These are phyloP conservation scores for Berghia stephanieae DNA, from an alignment of 1,140 invertebrate species.

Conservation along the genomic window DNA sequence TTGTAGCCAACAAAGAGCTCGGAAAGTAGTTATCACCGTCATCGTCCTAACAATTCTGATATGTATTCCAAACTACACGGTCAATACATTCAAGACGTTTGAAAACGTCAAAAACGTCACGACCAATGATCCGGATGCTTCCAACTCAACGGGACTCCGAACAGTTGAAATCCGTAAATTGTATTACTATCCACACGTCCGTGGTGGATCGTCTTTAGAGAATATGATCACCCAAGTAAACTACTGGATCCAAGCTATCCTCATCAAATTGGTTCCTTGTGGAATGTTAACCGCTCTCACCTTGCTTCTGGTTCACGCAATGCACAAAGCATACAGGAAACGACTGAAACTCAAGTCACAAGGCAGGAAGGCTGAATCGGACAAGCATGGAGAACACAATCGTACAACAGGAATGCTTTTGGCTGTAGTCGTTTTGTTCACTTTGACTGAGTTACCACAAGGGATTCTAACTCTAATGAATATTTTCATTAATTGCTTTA, in stretches of 20 bases:
- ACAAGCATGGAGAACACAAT: constrained; percentile 72
- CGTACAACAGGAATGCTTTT: constrained; percentile 91
- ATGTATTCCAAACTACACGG: constrained; percentile 79
- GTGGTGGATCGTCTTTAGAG: no score
- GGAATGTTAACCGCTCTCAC: constrained; percentile 67
- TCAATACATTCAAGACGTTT: constrained; percentile 31
- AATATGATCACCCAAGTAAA: constrained; percentile 45
- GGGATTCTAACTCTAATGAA: constrained; percentile 64
- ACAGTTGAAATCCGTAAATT: no score
- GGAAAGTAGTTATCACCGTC: constrained; percentile 77
- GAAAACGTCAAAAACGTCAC: neutral
- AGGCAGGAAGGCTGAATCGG: constrained; percentile 58
- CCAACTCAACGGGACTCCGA: neutral
- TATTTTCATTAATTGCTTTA: constrained; percentile 46
- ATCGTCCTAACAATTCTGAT: constrained; percentile 79
- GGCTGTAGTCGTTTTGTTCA: constrained; percentile 84
- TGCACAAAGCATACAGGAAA: constrained; percentile 66
- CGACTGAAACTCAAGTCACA: constrained; percentile 58
- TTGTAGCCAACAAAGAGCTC: constrained; percentile 80
- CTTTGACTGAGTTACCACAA: constrained; percentile 85
- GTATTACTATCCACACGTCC: no score
- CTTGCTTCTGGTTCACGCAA: constrained; percentile 65
- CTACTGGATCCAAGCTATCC: constrained; percentile 61
- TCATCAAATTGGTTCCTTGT: constrained; percentile 68
- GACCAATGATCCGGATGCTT: neutral